These are phyloP conservation scores for Alentia gelatinosa DNA, from an alignment of 2,888 invertebrate genomes.

Conservation along the genomic window DNA sequence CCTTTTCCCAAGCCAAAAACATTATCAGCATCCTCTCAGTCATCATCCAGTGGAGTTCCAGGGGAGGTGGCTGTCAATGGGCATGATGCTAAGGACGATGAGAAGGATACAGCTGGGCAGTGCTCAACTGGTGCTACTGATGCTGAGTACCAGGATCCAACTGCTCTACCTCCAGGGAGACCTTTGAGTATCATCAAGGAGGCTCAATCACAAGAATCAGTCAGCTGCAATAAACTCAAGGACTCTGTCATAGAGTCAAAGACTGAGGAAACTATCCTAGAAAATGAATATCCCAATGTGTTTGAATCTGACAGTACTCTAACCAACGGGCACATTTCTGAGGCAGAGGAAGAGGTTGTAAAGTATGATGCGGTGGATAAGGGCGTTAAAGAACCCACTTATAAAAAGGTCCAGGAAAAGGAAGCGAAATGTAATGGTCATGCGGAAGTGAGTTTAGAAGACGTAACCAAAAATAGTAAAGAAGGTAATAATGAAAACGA, in stretches of 20 bases:
- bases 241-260: neutral
- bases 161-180: neutral
- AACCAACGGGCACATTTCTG: neutral
- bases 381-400: neutral
- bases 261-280: neutral
- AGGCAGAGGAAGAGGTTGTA: neutral
- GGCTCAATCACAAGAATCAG: conserved; percentile 30
- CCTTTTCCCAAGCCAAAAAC: conserved; percentile 16
- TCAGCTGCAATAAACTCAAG: neutral
- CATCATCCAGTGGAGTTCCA: neutral
- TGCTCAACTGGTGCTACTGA: neutral
- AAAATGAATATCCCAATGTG: conserved; percentile 22
- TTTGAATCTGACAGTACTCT: neutral
- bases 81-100: neutral
- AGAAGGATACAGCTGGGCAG: neutral
- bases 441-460: neutral
- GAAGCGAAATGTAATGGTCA: neutral
- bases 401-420: neutral
- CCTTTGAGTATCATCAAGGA: conserved; percentile 34
- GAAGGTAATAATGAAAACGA: neutral
- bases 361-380: too few species aligned
- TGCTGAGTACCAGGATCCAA: neutral
- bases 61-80: neutral
- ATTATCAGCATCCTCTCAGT: neutral
- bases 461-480: too few species aligned